Evolutionary conservation across 2,113 vertebrate genomes (phyloP).

Genomic region (Strix uralensis): DNA sequence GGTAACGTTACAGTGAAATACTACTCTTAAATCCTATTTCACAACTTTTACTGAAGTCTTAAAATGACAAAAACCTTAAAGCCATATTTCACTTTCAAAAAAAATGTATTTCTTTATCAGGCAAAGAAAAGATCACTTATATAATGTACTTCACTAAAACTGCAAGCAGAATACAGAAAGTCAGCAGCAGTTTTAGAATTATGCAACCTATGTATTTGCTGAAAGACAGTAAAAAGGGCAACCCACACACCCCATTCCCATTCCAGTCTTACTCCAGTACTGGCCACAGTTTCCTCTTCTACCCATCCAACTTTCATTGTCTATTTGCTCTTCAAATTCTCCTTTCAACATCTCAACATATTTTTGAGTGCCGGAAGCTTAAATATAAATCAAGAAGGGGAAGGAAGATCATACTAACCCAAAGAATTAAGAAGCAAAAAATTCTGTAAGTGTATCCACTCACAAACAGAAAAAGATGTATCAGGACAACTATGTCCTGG

Average conservation of each 20-base stretch:
- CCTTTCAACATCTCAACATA: not conserved
- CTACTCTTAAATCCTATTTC: slow-evolving; percentile 15
- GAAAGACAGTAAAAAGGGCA: not conserved
- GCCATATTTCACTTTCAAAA: not conserved
- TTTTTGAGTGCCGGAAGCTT: not conserved
- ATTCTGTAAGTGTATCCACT: not conserved
- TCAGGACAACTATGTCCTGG: not conserved
- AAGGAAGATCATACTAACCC: not conserved
- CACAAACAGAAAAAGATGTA: not conserved
- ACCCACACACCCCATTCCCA: not conserved
- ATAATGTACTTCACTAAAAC: not conserved
- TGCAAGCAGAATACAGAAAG: not conserved
- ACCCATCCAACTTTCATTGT: not conserved
- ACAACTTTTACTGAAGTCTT: slow-evolving; percentile 24
- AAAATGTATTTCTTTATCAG: not conserved
- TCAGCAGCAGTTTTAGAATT: not conserved
- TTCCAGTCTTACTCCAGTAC: not conserved
- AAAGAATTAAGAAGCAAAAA: not conserved
- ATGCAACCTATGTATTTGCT: not conserved
- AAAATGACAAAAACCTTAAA: slow-evolving; percentile 4
- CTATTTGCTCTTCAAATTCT: not conserved
- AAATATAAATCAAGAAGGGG: not conserved
- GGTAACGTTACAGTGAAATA: slow-evolving; percentile 16
- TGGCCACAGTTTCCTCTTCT: not conserved
- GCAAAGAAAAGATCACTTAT: slow-evolving; percentile 1